Evolutionary conservation across 1,140 invertebrate species (phyloP).

Genomic region (Leptinotarsa texana): DNA sequence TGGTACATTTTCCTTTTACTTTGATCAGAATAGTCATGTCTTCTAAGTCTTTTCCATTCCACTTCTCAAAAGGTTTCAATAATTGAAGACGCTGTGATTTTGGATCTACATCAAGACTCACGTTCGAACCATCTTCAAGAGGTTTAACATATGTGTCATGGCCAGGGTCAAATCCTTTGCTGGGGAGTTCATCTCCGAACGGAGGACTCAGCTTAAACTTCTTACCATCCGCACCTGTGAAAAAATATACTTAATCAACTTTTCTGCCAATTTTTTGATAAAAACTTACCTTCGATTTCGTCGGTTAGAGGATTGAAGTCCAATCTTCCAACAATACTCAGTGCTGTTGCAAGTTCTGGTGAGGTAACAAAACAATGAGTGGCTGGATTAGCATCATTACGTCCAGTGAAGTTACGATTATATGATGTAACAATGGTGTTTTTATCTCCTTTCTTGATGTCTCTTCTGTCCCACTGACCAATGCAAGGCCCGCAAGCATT

Average conservation of each 20-base stretch:
- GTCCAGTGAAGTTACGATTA: slow-evolving; percentile 97
- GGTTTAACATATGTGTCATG: no score
- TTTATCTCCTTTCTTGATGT: slow-evolving; percentile 98
- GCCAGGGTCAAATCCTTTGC: slow-evolving; percentile 77
- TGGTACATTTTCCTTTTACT: no score
- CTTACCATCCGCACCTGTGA: slow-evolving; percentile 56
- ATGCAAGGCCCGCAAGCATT: slow-evolving; percentile 99
- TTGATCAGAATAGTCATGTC: slow-evolving; percentile 84
- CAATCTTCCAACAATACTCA: slow-evolving; percentile 87
- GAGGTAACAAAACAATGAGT: slow-evolving; percentile 99
- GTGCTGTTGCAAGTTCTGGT: slow-evolving; percentile 97
- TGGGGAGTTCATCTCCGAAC: slow-evolving; percentile 91
- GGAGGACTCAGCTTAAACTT: no score
- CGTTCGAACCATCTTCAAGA: no score
- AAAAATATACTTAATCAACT: neutral
- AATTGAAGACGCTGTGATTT: slow-evolving; percentile 94
- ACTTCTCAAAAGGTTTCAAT: slow-evolving; percentile 62
- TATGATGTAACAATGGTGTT: slow-evolving; percentile 99
- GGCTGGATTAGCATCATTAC: slow-evolving; percentile 98
- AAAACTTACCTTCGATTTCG: slow-evolving; percentile 68
- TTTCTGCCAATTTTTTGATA: no score
- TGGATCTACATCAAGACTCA: slow-evolving; percentile 73
- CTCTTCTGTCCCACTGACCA: slow-evolving; percentile 97
- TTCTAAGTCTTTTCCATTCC: slow-evolving; percentile 85
- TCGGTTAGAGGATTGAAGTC: slow-evolving; percentile 94